These are phyloP conservation scores for Drosophila picticornis DNA, from an alignment of 2,888 invertebrate species.

Conservation along the genomic window DNA sequence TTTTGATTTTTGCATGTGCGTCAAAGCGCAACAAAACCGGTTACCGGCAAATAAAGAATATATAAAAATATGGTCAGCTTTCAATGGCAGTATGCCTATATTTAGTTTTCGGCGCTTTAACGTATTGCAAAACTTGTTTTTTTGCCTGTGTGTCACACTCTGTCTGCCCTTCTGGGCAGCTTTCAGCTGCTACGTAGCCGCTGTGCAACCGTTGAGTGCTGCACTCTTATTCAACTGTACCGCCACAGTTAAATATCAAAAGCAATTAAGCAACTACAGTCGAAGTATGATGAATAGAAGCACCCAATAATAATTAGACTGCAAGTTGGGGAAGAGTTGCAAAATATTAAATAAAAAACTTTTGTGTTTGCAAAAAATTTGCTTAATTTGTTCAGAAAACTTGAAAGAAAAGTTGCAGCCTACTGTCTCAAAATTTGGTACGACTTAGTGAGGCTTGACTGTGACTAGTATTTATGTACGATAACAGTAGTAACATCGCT, in stretches of 20 bases:
- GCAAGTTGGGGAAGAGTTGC: background rate
- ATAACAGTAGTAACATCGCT: conserved; percentile 35
- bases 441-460: background rate
- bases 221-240: conserved; percentile 18
- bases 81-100: conserved; percentile 22
- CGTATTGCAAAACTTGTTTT: conserved; percentile 43
- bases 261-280: background rate
- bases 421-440: background rate
- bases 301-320: background rate
- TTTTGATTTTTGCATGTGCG: conserved; percentile 46
- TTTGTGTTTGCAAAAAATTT: background rate
- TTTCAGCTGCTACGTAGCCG: conserved; percentile 13
- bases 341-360: background rate
- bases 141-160: background rate
- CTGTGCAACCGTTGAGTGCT: conserved; percentile 20
- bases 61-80: conserved; percentile 9
- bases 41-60: conserved; percentile 63
- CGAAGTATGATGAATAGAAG: background rate
- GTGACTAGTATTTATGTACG: conserved; percentile 25
- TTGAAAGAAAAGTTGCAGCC: background rate
- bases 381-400: background rate
- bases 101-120: conserved; percentile 22
- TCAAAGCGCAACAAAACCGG: conserved; percentile 67
- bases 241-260: background rate
- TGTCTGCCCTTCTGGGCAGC: conserved; percentile 23